Evolutionary conservation across 2,113 vertebrate species (phyloP), one percentile per base, ranked within the genome.

Genomic region (Lycaon pictus): DNA sequence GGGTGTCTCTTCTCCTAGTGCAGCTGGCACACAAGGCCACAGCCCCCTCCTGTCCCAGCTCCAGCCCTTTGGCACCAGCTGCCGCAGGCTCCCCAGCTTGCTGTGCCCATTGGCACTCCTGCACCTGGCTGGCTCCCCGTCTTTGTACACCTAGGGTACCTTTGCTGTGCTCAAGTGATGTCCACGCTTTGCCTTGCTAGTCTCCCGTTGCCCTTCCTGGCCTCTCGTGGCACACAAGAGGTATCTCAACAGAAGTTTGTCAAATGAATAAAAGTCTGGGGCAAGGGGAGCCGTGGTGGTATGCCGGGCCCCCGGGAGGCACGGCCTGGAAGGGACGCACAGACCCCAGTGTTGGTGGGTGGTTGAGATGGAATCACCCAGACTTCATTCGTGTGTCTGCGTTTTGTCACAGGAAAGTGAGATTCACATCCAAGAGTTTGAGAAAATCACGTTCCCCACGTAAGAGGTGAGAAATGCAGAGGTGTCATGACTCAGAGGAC

Each of bases 351-450:
- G 79, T 80, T 25, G 60, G 20, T 7, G 2, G 79, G n/a, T 88
- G 25, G n/a, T 92, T 92, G 74, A 56, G 43, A 4, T 83, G 55
- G 55, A 63, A n/a, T 35, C 56, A 12, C 88, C 51, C 25, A 35
- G 71, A 55, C 88, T 88, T 80, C 80, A 22, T 13, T 37, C 79
- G 53, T 22, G 27, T 5, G 55, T 80, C 82, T 94, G 17, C 88
- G 60, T 93, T 93, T 48, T 79, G 90, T 72, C 93, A 77, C 55
- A 60, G 79, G 94, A 82, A 86, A 88, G 63, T 1, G 8, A 96
- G 90, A 89, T 92, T 76, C 63, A 93, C 84, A 80, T 96, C 62
- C 20, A 63, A 20, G 85, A 93, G 86, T 84, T 88, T 43, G 82
- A 92, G 63, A 63, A 83, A 96, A 85, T 92, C 58, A 87, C 35